phyloP scores from a whole-genome alignment of 2,797 vertebrate species.

The Basileuterus tristriatus region DNA sequence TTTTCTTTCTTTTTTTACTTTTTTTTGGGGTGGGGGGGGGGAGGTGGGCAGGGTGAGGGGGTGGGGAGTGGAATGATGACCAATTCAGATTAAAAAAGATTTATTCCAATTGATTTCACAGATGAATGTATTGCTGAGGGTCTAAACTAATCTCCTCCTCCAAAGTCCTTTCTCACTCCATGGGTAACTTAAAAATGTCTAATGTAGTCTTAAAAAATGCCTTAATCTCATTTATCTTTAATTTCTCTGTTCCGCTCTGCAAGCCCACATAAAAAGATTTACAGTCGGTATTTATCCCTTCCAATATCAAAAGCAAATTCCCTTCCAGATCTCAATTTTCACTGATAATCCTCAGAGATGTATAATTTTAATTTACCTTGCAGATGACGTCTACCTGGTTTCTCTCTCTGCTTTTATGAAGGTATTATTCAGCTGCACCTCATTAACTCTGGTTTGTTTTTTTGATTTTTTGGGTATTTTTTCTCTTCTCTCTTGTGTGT shows the following conservation, averaged over 20 bases:
- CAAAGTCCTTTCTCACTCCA: neutral
- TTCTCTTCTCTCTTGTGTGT: neutral
- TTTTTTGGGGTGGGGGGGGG: fast-evolving
- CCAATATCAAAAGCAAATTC: constrained; percentile 59
- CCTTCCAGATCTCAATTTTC: constrained; percentile 54
- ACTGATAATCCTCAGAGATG: constrained; percentile 39
- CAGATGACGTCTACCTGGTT: constrained; percentile 55
- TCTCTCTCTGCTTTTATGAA: constrained; percentile 14
- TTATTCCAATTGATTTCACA: constrained; percentile 14
- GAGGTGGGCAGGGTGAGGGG: fast-evolving
- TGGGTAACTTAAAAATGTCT: constrained; percentile 29
- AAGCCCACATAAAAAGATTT: constrained; percentile 50
- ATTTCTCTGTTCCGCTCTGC: constrained; percentile 44
- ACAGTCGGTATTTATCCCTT: constrained; percentile 35
- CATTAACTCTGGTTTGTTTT: neutral
- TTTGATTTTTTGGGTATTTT: neutral
- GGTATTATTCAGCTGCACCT: constrained; percentile 13
- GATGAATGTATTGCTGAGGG: constrained; percentile 2
- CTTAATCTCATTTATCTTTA: constrained; percentile 65
- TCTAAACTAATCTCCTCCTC: constrained; percentile 23
- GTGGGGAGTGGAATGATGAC: fast-evolving
- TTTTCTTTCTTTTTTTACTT: neutral
- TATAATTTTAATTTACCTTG: constrained; percentile 62
- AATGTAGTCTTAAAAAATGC: constrained; percentile 22
- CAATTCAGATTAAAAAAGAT: constrained; percentile 4